Conservation (phyloP, 2,113 vertebrate genomes). For the Labeo rohita region DNA sequence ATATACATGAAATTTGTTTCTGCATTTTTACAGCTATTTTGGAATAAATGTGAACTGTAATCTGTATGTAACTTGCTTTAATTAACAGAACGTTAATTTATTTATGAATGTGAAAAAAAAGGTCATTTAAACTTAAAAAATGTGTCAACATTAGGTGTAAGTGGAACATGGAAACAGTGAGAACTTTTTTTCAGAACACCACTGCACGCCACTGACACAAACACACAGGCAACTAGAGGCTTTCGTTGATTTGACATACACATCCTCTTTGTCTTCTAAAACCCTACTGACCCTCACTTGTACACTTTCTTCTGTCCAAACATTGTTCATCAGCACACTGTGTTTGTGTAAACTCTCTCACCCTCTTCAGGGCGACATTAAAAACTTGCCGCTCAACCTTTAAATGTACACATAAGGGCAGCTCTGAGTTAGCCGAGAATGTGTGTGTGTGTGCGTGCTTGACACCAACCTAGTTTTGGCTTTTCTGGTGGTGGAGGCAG, state of each 20-base stretch:
- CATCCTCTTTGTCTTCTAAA: not conserved
- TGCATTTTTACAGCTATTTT: not conserved
- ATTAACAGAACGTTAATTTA: not conserved
- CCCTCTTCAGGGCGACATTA: not conserved
- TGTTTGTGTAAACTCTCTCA: not conserved
- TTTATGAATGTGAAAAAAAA: not conserved
- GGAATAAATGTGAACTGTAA: not conserved
- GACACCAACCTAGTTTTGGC: conserved; percentile 83
- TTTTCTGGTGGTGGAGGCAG: conserved; percentile 83
- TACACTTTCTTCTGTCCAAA: conserved; percentile 8
- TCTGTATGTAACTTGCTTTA: not conserved
- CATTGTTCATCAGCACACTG: not conserved
- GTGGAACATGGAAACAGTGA: not conserved
- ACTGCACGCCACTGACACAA: not conserved
- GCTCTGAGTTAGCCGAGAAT: not conserved
- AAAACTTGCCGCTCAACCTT: conserved; percentile 3
- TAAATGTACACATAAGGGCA: not conserved
- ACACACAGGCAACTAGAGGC: not conserved
- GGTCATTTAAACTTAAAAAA: not conserved
- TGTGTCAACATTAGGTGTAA: not conserved
- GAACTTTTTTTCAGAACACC: not conserved
- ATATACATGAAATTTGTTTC: too few relatives aligned
- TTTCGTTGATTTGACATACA: not conserved
- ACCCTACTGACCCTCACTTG: not conserved
- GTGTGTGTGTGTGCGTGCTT: conserved; percentile 11